These are phyloP conservation scores for Anoplolepis gracilipes DNA, from an alignment of 1,140 invertebrate genomes.

Conservation along the genomic window DNA sequence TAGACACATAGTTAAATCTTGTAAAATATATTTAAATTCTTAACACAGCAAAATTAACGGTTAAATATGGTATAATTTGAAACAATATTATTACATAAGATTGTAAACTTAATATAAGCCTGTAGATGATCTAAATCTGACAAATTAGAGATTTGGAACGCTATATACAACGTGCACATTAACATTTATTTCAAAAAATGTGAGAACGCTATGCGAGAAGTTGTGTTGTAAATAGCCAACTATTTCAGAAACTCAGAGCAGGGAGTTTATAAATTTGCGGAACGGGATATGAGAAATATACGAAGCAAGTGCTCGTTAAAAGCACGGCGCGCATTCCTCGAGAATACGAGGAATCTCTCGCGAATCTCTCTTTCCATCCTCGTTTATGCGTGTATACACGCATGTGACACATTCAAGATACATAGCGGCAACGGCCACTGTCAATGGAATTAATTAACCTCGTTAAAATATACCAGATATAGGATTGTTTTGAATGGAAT, in stretches of 20 bases:
- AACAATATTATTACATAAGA: background rate
- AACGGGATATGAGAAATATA: constrained; percentile 36
- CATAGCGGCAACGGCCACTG: constrained; percentile 43
- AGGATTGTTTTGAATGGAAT: constrained; percentile 64
- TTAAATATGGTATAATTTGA: too few relatives aligned
- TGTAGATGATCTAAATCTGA: background rate
- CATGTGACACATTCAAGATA: constrained; percentile 60
- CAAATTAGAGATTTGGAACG: background rate
- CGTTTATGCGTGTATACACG: background rate
- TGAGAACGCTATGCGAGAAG: constrained; percentile 15
- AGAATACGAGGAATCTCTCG: constrained; percentile 32
- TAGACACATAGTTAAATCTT: too few relatives aligned
- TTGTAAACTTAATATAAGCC: background rate
- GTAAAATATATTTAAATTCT: background rate
- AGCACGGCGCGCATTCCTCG: constrained; percentile 21
- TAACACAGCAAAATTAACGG: too few relatives aligned
- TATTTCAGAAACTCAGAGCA: constrained; percentile 55
- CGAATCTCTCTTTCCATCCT: background rate
- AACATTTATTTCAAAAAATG: constrained; percentile 42
- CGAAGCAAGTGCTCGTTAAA: constrained; percentile 45
- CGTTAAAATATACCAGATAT: constrained; percentile 71
- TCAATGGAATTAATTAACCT: constrained; percentile 74
- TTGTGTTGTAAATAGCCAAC: constrained; percentile 53
- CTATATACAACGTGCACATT: background rate
- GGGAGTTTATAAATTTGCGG: constrained; percentile 35